Percentiles rank a stretch among this genome's conserved stretches.
phyloP scores from a whole-genome alignment of 2,888 invertebrate genomes.

The Phalangium opilio region DNA sequence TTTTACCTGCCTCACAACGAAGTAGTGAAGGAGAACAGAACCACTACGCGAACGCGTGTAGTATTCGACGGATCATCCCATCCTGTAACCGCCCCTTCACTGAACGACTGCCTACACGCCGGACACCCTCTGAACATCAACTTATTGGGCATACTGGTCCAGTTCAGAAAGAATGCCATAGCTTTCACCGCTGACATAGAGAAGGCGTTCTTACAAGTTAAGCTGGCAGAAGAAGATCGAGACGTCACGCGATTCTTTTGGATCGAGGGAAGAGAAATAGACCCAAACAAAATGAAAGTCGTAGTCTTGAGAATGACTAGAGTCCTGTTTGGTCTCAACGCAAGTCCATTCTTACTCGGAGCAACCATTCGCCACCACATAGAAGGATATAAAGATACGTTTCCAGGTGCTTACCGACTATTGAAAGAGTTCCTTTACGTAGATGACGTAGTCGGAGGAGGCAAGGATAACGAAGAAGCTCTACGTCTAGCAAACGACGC shows the following conservation, averaged over 20 bases:
- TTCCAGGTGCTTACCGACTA: no score
- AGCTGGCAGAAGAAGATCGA: slow-evolving; percentile 2
- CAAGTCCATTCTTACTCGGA: no score
- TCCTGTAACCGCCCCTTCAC: background rate
- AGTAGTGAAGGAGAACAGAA: slow-evolving; percentile 3
- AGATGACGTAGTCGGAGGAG: no score
- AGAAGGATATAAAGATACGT: no score
- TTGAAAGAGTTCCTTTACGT: no score
- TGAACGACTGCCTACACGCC: slow-evolving; percentile 6
- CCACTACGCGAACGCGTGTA: slow-evolving; percentile 3
- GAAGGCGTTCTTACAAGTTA: slow-evolving; percentile 7
- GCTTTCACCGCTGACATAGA: slow-evolving; percentile 5
- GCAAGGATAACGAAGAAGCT: no score
- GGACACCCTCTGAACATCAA: slow-evolving; percentile 4
- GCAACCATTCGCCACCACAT: no score
- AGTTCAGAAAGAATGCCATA: slow-evolving; percentile 9
- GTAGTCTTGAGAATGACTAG: no score
- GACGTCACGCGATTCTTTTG: slow-evolving; percentile 4
- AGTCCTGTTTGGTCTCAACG: no score
- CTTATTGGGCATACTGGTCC: slow-evolving; percentile 1
- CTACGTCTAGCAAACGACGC: no score
- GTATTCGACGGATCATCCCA: slow-evolving; percentile 11
- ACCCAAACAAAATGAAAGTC: no score
- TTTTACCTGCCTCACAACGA: slow-evolving; percentile 8
- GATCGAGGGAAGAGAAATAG: no score